Evolutionary conservation across 2,888 invertebrate species (phyloP), one percentile per base, ranked within the genome.

Genomic region (Oscheius myriophilus): DNA sequence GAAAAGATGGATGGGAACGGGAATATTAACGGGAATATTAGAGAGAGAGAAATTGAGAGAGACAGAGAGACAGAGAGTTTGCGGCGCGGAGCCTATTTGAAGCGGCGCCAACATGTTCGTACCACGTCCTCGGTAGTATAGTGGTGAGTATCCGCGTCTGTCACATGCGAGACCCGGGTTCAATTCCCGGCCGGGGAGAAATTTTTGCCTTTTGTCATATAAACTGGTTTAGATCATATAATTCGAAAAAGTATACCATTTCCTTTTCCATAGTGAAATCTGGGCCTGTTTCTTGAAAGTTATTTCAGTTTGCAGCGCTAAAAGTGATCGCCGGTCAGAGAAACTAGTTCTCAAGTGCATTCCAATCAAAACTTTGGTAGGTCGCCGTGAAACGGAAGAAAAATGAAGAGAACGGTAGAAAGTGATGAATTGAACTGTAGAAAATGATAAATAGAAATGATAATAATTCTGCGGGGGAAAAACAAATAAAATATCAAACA

Each of bases 121-220:
- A 33, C 33, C 33, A 3, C 33, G 45, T 59, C 23, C 42, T 76
- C 71, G 77, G 75, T 80, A 78, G 78, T 78, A 80, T 78, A 78
- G 78, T 78, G 78, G 78, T 78, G 61, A 78, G 79, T 78, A 78
- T 78, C 78, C 78, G 79, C 79, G 78, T 70, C 78, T 78, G 78
- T 78, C 78, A 78, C 78, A 70, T 78, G 78, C 78, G 78, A 78
- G 78, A 78, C 78, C 78, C 78, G 79, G 79, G 78, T 78, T 78
- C 78, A 74, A 78, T 78, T 77, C 78, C 78, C 78, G 78, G 78
- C 78, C 78, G 71, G 39, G 55, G 55, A 55, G 33, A 55, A 55
- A 14, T 25, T 55, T 55, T 55, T 55, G 55, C 16, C 12, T 55
- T 55, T 55, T 55, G 33, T 33, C 33, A 33, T 6, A 33, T 9